Base-by-base conservation (phyloP, 1,140 invertebrate species). In the Idris sp. region DNA sequence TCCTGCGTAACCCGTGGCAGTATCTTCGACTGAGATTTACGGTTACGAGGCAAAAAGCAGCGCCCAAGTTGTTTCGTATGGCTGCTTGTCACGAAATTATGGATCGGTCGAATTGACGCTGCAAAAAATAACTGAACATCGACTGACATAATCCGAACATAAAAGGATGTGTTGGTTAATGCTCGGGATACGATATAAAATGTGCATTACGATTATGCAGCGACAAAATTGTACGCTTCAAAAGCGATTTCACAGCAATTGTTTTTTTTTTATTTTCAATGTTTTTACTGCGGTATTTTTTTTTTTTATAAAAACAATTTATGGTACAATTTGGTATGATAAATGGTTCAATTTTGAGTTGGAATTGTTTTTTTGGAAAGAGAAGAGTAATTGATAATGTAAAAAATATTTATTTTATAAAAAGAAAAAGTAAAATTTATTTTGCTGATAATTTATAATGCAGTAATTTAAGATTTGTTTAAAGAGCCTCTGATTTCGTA, bases 101-200 rank as follows among this genome's bases (percentile, higher is more conserved):
- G 43, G 40, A 30, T 56, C 44, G 43, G 4, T 26, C 25, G 15
- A 28, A 49, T 40, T 28, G 48, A 2, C 43, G 35, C 18, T 4
- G 22, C 13, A 22, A 36, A 53, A 71, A 58, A 49, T n/a, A 1
- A 36, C 18, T 9, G 38, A 31, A 56, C 19, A 58, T 41, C 15
- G 43, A 43, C 14, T 15, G 49, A 41, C 41, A 65, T 65, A 65
- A 65, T 65, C 49, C 48, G 40, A 28, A 11, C 41, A 48, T 56
- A 46, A 67, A 36, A 31, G 26, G 31, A 68, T 26, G 51, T 49
- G 43, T 43, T 36, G 8, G 25, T 56, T 46, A 64, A 67, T 67
- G 46, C 44, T 5, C 15, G 49, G 49, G 53, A 68, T 58, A 68
- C 58, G 58, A 53, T 15, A 68, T 58, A 68, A 68, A 68, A 53